Conservation (phyloP, 1,140 invertebrate species). For the fruit fly (Drosophila melanogaster) region DNA sequence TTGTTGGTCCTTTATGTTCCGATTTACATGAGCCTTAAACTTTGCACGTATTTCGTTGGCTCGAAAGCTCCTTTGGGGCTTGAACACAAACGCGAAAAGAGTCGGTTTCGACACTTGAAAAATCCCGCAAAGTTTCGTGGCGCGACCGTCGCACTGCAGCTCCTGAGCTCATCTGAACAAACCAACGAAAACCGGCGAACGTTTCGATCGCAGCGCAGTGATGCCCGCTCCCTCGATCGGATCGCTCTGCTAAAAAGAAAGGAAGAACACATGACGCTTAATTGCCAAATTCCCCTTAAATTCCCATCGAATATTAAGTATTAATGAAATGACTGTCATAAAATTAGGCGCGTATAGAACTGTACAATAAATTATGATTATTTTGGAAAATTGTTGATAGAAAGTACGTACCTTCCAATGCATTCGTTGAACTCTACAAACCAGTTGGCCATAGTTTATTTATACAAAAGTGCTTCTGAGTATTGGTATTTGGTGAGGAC, state of each 20-base stretch:
- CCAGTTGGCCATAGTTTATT: no score
- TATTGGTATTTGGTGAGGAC: no score
- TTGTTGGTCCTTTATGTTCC: background rate
- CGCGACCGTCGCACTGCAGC: conserved; percentile 9
- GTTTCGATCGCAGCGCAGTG: background rate
- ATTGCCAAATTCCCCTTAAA: background rate
- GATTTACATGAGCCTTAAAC: conserved; percentile 11
- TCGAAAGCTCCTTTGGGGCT: background rate
- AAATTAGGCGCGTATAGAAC: no score
- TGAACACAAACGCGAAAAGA: background rate
- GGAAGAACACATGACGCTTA: background rate
- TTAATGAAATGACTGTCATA: no score
- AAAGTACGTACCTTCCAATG: no score
- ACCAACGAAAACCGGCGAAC: conserved; percentile 6
- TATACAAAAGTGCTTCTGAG: no score
- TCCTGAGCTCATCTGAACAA: conserved; percentile 9
- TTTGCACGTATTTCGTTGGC: conserved; percentile 5
- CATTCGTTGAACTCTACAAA: no score
- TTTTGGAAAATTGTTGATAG: no score
- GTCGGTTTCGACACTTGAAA: background rate
- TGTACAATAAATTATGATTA: no score
- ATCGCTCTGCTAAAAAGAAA: background rate
- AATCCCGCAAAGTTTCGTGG: background rate
- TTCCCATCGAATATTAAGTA: background rate
- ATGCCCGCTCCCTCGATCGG: background rate